phyloP scores from a whole-genome alignment of 2,113 vertebrate genomes.

The Bambusicola thoracicus region DNA sequence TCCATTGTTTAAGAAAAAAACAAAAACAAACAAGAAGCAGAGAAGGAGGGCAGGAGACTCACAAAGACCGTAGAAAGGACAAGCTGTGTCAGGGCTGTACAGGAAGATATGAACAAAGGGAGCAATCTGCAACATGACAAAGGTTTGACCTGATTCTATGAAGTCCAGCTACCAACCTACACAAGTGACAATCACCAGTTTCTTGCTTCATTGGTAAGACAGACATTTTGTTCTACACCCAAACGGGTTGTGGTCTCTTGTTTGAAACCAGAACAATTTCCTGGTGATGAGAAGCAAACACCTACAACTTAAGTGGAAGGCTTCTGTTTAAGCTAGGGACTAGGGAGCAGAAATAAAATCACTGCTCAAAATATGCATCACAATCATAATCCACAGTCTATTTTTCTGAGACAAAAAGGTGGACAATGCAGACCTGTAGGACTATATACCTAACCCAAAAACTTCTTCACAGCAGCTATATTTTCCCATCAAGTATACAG shows the following conservation, averaged over 20 bases:
- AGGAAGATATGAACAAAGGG: not conserved
- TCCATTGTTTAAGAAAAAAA: not conserved
- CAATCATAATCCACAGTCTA: not conserved
- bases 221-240: not conserved
- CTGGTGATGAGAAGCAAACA: not conserved
- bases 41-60: not conserved
- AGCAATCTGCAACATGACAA: not conserved
- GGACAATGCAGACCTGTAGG: not conserved
- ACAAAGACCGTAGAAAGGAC: not conserved
- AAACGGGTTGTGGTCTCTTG: not conserved
- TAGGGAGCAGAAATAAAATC: not conserved
- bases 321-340: not conserved
- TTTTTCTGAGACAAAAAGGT: not conserved
- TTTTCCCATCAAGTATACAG: not conserved
- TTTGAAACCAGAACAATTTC: not conserved
- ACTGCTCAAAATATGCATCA: not conserved
- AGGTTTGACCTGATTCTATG: not conserved
- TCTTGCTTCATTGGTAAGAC: not conserved
- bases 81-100: not conserved
- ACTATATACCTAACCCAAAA: not conserved
- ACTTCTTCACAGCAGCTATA: not conserved
- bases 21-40: too few species aligned
- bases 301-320: not conserved
- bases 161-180: not conserved
- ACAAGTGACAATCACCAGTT: not conserved